Conservation (phyloP, 2,797 vertebrate species). For the Selene dorsalis region DNA sequence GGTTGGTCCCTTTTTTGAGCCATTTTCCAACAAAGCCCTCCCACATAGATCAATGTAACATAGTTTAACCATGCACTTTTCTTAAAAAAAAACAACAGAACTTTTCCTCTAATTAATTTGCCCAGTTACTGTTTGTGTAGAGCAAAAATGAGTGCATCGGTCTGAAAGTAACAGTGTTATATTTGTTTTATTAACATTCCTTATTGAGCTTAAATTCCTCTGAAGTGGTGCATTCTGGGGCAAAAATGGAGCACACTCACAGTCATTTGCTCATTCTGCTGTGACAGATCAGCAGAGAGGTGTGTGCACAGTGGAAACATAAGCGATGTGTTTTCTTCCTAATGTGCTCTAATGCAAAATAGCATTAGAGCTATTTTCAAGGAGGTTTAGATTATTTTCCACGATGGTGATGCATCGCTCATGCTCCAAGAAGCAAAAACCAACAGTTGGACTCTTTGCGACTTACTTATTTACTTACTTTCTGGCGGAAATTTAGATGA, state of each 20-base stretch:
- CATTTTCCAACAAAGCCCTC: too few relatives aligned
- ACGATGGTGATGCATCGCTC: background rate
- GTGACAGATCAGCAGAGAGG: background rate
- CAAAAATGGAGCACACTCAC: background rate
- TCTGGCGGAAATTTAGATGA: background rate
- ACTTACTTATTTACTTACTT: background rate
- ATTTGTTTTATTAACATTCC: background rate
- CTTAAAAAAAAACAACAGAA: background rate
- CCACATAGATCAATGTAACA: background rate
- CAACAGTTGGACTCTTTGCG: background rate
- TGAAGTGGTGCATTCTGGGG: slow-evolving; percentile 2
- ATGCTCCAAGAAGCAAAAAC: too few relatives aligned
- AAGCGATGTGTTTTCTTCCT: background rate
- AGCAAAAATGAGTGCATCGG: background rate
- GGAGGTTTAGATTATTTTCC: background rate
- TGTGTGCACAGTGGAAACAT: background rate
- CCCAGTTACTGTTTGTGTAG: background rate
- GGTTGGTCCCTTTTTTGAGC: too few relatives aligned
- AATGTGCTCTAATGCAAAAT: background rate
- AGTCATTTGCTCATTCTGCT: slow-evolving; percentile 1
- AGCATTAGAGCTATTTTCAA: slow-evolving; percentile 1
- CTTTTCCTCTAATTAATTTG: slow-evolving; percentile 16
- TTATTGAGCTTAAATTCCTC: slow-evolving; percentile 3
- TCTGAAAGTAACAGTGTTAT: background rate
- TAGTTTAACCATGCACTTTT: background rate